Conservation (phyloP, 2,113 vertebrate species). For the Amphiprion percula region DNA sequence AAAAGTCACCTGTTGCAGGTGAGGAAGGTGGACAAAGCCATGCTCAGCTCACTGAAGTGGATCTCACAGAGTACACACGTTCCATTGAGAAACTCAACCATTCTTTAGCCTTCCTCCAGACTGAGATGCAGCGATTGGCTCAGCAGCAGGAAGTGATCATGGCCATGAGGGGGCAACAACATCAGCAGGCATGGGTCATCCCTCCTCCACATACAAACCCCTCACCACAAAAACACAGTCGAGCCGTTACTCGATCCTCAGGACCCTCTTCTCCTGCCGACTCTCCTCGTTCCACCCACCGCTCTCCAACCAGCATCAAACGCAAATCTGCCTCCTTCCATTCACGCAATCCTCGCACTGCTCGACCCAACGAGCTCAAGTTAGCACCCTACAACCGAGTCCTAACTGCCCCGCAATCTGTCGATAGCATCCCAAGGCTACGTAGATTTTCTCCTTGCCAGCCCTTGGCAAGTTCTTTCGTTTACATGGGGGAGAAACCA, state of each 20-base stretch:
- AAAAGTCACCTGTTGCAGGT: constrained; percentile 83
- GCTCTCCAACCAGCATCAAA: constrained; percentile 90
- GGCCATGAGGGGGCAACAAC: constrained; percentile 96
- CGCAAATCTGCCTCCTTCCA: constrained; percentile 92
- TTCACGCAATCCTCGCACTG: constrained; percentile 89
- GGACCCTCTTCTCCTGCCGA: constrained; percentile 89
- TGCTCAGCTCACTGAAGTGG: constrained; percentile 84
- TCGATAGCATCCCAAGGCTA: constrained; percentile 95
- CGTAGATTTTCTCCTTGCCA: constrained; percentile 95
- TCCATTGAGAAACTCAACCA: constrained; percentile 96
- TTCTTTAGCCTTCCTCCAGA: constrained; percentile 93
- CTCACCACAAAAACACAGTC: constrained; percentile 90
- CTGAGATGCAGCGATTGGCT: constrained; percentile 96
- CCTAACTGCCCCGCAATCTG: constrained; percentile 92
- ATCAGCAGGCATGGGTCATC: constrained; percentile 92
- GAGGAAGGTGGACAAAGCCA: constrained; percentile 72
- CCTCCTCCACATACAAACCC: constrained; percentile 88
- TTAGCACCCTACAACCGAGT: constrained; percentile 93
- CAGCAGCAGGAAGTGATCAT: constrained; percentile 98
- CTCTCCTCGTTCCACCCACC: constrained; percentile 87
- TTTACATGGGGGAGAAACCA: constrained; percentile 91
- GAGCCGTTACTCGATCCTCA: constrained; percentile 84
- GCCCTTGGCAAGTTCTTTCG: constrained; percentile 89
- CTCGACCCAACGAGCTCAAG: constrained; percentile 94
- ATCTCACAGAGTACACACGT: constrained; percentile 93